Percentiles rank a stretch among this genome's conserved stretches.
These are phyloP conservation scores for Hirundichthys speculiger DNA, from an alignment of 2,113 vertebrate genomes.

Conservation along the genomic window DNA sequence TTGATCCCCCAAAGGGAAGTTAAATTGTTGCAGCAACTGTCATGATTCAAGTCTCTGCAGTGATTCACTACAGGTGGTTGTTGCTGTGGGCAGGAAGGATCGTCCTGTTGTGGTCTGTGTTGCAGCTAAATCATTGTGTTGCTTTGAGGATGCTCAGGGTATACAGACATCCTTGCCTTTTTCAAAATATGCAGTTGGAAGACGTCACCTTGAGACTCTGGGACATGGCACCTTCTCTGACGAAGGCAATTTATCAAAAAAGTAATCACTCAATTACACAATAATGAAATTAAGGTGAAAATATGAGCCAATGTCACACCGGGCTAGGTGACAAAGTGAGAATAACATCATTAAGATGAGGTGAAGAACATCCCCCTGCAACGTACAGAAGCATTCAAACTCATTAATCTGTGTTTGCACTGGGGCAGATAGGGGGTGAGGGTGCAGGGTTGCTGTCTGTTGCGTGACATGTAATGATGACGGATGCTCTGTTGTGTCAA, in stretches of 20 bases:
- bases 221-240: not conserved
- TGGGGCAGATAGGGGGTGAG: not conserved
- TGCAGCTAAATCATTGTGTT: no score
- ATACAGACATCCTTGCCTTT: no score
- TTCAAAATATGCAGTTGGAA: no score
- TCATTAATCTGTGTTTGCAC: conserved; percentile 10
- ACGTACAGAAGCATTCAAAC: not conserved
- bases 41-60: no score
- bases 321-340: not conserved
- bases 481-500: conserved; percentile 28
- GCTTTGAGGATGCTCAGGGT: no score
- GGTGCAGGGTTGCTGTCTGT: not conserved
- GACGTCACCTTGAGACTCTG: not conserved
- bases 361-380: not conserved
- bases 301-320: not conserved
- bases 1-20: no score
- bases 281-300: not conserved
- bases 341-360: not conserved
- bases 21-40: no score
- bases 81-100: no score
- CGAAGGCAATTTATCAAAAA: not conserved
- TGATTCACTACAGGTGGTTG: no score
- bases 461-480: conserved; percentile 22
- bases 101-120: no score
- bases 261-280: not conserved